Percentiles rank a stretch among this genome's conserved stretches.
These are phyloP conservation scores for Potorous gilbertii DNA, from an alignment of 2,797 vertebrate genomes.

Conservation along the genomic window DNA sequence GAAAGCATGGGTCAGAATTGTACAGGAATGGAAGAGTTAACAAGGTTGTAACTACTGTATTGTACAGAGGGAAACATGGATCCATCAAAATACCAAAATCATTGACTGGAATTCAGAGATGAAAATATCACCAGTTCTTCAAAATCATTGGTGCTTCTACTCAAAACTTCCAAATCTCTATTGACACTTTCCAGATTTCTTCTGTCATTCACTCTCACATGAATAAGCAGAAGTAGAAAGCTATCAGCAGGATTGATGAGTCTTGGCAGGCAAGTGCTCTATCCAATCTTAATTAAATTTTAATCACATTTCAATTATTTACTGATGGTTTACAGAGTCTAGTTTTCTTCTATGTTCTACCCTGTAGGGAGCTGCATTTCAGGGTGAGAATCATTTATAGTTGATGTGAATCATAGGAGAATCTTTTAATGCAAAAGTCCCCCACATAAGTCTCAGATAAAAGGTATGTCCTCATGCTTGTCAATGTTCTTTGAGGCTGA, in stretches of 20 bases:
- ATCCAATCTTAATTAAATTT: slow-evolving; percentile 56
- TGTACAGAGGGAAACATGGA: neutral
- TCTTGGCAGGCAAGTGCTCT: slow-evolving; percentile 44
- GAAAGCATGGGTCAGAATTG: neutral
- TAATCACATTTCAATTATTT: slow-evolving; percentile 51
- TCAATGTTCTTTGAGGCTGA: neutral
- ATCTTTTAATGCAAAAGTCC: neutral
- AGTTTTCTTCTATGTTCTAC: slow-evolving; percentile 9
- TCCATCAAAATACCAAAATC: neutral
- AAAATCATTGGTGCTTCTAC: slow-evolving; percentile 8
- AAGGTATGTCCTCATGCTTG: slow-evolving; percentile 11
- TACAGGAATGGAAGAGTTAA: neutral
- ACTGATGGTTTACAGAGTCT: neutral
- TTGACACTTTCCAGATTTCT: neutral
- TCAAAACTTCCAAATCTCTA: neutral
- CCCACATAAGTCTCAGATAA: slow-evolving; percentile 19
- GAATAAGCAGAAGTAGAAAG: neutral
- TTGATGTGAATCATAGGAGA: slow-evolving; percentile 31
- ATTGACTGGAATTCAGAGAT: neutral
- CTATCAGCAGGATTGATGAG: slow-evolving; percentile 29
- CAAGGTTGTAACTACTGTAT: neutral
- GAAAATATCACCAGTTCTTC: slow-evolving; percentile 4
- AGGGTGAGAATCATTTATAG: slow-evolving; percentile 28
- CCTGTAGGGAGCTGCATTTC: neutral
- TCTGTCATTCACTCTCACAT: slow-evolving; percentile 21